Evolutionary conservation across 2,888 invertebrate genomes (phyloP).

Genomic region (Acronicta leporina): DNA sequence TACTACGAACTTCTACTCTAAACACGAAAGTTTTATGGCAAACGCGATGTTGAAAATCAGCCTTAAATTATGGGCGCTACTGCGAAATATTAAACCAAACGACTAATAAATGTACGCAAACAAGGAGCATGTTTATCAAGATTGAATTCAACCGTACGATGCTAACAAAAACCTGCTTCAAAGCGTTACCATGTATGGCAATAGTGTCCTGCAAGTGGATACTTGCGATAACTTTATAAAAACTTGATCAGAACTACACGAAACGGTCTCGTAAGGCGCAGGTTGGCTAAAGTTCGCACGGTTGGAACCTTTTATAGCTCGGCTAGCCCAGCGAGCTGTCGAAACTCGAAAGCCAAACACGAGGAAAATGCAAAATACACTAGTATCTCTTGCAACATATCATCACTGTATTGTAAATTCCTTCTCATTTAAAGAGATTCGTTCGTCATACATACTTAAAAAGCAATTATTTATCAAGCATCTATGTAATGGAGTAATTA

Average conservation of each 20-base stretch:
- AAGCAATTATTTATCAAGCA: constrained; percentile 65
- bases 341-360: constrained; percentile 81
- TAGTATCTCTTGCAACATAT: constrained; percentile 67
- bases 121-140: constrained; percentile 76
- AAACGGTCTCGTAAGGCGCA: constrained; percentile 78
- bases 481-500: constrained; percentile 79
- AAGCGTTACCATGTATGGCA: constrained; percentile 73
- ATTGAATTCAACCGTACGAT: constrained; percentile 79
- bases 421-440: constrained; percentile 67
- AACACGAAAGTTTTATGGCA: constrained; percentile 22
- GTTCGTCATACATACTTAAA: constrained; percentile 59
- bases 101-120: constrained; percentile 74
- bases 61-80: constrained; percentile 53
- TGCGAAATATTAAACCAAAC: constrained; percentile 60
- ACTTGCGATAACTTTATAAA: constrained; percentile 81
- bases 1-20: not conserved
- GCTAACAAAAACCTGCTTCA: constrained; percentile 78
- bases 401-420: constrained; percentile 62
- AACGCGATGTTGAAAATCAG: constrained; percentile 48
- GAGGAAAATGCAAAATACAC: constrained; percentile 68
- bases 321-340: constrained; percentile 67
- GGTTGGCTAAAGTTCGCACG: constrained; percentile 79
- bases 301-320: constrained; percentile 75
- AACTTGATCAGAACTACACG: constrained; percentile 81
- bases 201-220: constrained; percentile 78